A percentile compares a stretch with the other conserved stretches of the same genome.
These are phyloP conservation scores for Emydocephalus ijimae DNA, from an alignment of 2,113 vertebrate species.

Conservation along the genomic window DNA sequence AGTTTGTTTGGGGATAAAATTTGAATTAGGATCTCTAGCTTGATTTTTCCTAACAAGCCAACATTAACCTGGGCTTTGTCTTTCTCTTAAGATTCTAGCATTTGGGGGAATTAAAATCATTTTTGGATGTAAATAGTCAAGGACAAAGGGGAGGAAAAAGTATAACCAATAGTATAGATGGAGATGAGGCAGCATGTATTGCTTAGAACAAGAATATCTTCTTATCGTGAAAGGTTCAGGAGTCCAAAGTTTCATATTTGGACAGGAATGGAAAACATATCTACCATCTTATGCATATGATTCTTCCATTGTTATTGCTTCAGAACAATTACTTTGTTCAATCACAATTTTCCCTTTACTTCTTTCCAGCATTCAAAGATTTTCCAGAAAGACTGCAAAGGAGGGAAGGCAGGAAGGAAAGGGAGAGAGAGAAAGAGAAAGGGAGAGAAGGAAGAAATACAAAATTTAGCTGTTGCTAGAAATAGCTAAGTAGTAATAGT, in stretches of 20 bases:
- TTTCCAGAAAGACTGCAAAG: neutral
- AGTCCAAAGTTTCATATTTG: neutral
- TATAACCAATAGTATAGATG: neutral
- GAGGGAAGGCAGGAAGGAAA: neutral
- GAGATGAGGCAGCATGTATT: neutral
- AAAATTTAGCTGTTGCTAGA: neutral
- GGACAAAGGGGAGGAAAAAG: neutral
- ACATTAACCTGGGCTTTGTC: neutral
- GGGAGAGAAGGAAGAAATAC: neutral
- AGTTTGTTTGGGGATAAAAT: neutral
- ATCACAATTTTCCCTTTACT: neutral
- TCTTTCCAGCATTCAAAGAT: neutral
- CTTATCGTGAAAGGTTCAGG: neutral
- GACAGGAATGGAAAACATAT: neutral
- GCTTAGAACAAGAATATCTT: neutral
- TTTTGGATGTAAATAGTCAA: neutral
- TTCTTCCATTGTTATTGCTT: neutral
- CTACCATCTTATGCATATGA: neutral
- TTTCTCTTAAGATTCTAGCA: neutral
- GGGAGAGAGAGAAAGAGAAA: neutral
- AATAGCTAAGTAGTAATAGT: neutral
- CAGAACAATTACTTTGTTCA: neutral
- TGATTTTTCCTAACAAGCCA: neutral
- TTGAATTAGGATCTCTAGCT: neutral
- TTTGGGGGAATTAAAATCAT: neutral